These are phyloP conservation scores for Otolemur crassicaudatus DNA, from an alignment of 2,797 vertebrate genomes.

Conservation along the genomic window DNA sequence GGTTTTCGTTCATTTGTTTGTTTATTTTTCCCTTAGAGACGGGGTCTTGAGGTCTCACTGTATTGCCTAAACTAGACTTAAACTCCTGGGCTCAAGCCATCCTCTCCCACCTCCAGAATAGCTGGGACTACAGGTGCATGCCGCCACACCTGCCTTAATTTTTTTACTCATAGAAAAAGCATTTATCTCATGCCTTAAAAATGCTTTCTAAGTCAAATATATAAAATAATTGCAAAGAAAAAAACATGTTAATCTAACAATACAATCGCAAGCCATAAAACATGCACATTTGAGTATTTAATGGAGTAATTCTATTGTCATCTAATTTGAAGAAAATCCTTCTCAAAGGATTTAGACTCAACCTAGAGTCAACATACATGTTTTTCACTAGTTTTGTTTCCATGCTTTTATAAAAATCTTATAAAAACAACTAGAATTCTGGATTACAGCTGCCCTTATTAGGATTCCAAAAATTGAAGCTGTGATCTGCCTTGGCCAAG, in stretches of 20 bases:
- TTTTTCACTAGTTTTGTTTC: not conserved
- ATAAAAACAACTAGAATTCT: conserved; percentile 59
- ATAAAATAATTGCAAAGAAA: conserved; percentile 30
- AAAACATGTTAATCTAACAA: conserved; percentile 19
- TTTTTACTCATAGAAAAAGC: not conserved
- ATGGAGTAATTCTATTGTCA: conserved; percentile 24
- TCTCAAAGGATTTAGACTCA: conserved; percentile 19
- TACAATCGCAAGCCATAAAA: not conserved
- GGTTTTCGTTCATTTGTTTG: not conserved
- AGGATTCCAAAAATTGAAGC: conserved; percentile 57
- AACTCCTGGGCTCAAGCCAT: not conserved
- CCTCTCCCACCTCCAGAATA: not conserved
- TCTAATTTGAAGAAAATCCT: not conserved
- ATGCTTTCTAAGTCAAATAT: not conserved
- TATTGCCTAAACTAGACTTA: not conserved
- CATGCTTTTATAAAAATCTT: not conserved
- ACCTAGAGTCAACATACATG: conserved; percentile 8
- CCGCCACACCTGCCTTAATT: not conserved
- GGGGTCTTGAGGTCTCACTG: not conserved
- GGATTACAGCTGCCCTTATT: conserved; percentile 46
- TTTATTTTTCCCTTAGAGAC: not conserved
- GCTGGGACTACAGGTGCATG: not conserved
- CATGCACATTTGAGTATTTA: not conserved
- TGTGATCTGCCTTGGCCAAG: not conserved
- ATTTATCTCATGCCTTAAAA: conserved; percentile 34